These are phyloP conservation scores for Panthera tigris DNA, from an alignment of 2,113 vertebrate genomes.

Conservation along the genomic window DNA sequence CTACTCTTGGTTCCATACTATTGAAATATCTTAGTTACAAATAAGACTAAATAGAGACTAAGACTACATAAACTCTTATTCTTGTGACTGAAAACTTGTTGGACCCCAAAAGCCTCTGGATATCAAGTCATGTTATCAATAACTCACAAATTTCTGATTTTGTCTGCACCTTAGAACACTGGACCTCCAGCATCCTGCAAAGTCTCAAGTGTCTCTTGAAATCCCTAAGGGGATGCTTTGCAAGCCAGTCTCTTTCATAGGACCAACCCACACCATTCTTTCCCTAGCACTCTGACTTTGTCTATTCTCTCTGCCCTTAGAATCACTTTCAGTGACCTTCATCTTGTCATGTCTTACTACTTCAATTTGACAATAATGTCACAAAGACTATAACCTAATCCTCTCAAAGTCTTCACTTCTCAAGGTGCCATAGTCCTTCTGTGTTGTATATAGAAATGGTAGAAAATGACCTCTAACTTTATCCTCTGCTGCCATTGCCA, in stretches of 20 bases:
- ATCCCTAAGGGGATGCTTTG: background rate
- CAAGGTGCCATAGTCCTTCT: background rate
- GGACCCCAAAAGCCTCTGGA: background rate
- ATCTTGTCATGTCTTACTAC: background rate
- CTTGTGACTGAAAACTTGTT: background rate
- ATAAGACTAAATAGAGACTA: background rate
- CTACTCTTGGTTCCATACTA: background rate
- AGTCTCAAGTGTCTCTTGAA: background rate
- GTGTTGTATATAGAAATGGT: background rate
- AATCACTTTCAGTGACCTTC: background rate
- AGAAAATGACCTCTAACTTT: background rate
- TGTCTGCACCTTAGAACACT: background rate
- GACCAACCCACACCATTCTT: background rate
- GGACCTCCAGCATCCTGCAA: background rate
- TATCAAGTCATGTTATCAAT: background rate
- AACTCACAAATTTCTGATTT: background rate
- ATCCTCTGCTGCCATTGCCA: background rate
- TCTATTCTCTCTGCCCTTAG: background rate
- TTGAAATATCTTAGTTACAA: background rate
- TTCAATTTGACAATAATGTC: background rate
- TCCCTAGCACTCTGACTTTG: background rate
- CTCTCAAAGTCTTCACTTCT: background rate
- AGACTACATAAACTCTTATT: background rate
- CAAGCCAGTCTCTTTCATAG: background rate
- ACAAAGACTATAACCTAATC: background rate